These are phyloP conservation scores for Galerucella nymphaeae DNA, from an alignment of 2,888 invertebrate genomes.

Conservation along the genomic window DNA sequence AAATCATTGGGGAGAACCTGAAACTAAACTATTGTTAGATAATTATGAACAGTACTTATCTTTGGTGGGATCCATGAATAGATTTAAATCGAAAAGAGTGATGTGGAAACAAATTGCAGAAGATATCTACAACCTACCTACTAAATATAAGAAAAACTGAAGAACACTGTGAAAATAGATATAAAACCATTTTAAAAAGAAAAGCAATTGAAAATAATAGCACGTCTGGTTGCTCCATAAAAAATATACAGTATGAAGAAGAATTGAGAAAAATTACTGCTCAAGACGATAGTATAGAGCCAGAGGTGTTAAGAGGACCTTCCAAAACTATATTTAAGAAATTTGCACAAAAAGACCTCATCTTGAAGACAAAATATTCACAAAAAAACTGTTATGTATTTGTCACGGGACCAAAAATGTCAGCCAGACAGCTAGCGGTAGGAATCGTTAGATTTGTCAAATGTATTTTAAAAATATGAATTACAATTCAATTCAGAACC, in stretches of 20 bases:
- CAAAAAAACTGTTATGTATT: too few relatives aligned
- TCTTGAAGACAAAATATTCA: too few relatives aligned
- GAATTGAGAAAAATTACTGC: slow-evolving; percentile 45
- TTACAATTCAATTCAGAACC: too few relatives aligned
- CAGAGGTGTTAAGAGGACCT: too few relatives aligned
- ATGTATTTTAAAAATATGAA: too few relatives aligned
- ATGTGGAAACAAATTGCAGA: slow-evolving; percentile 43
- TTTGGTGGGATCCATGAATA: slow-evolving; percentile 23
- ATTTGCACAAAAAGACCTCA: too few relatives aligned
- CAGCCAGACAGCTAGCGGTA: too few relatives aligned
- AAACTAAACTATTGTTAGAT: slow-evolving; percentile 21
- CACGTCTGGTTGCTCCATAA: slow-evolving; percentile 31
- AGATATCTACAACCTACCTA: slow-evolving; percentile 31
- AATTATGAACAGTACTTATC: slow-evolving; percentile 22
- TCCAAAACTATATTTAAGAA: too few relatives aligned
- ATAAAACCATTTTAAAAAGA: slow-evolving; percentile 44
- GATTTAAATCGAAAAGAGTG: slow-evolving; percentile 28
- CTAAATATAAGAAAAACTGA: slow-evolving; percentile 7
- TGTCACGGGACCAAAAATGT: too few relatives aligned
- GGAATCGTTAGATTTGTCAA: too few relatives aligned
- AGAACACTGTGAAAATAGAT: slow-evolving; percentile 42
- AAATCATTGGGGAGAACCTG: slow-evolving; percentile 17
- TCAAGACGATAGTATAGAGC: slow-evolving; percentile 47
- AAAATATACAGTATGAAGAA: slow-evolving; percentile 38
- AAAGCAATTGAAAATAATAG: slow-evolving; percentile 42